These are phyloP conservation scores for Microcebus griseorufus DNA, from an alignment of 2,113 vertebrate genomes.

Conservation along the genomic window DNA sequence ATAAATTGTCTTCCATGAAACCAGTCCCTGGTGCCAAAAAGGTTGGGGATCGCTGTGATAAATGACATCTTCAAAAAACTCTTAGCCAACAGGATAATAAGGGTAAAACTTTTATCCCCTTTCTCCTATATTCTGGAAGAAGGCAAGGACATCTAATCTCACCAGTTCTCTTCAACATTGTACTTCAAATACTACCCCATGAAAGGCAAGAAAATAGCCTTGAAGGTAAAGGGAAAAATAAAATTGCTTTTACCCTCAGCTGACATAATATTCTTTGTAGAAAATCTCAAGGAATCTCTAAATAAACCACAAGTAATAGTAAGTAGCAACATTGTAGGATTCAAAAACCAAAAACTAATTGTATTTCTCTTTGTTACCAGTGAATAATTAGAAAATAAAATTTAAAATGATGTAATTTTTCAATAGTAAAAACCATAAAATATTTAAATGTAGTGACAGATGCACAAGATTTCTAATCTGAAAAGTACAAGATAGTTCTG, in stretches of 20 bases:
- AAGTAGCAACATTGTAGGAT: not conserved
- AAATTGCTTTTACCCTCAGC: not conserved
- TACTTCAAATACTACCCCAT: not conserved
- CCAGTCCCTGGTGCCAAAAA: too few species aligned
- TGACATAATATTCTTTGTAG: not conserved
- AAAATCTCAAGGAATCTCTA: not conserved
- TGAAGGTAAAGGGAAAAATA: not conserved
- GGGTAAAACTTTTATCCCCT: not conserved
- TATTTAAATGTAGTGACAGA: not conserved
- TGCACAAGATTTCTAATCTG: not conserved
- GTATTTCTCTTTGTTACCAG: not conserved
- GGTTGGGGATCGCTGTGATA: not conserved
- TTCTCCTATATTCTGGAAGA: not conserved
- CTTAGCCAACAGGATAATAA: not conserved
- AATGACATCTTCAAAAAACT: not conserved
- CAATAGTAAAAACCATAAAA: not conserved
- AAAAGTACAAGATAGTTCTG: not conserved
- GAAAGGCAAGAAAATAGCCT: not conserved
- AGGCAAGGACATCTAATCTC: not conserved
- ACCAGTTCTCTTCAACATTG: not conserved
- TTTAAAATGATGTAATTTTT: not conserved
- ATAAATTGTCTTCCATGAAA: too few species aligned
- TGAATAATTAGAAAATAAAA: slow-evolving; percentile 5
- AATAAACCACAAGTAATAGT: not conserved
- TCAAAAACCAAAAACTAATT: not conserved